Evolutionary conservation across 2,113 vertebrate genomes (phyloP), one percentile per base, ranked within the genome.

Genomic region (Neogale vison): DNA sequence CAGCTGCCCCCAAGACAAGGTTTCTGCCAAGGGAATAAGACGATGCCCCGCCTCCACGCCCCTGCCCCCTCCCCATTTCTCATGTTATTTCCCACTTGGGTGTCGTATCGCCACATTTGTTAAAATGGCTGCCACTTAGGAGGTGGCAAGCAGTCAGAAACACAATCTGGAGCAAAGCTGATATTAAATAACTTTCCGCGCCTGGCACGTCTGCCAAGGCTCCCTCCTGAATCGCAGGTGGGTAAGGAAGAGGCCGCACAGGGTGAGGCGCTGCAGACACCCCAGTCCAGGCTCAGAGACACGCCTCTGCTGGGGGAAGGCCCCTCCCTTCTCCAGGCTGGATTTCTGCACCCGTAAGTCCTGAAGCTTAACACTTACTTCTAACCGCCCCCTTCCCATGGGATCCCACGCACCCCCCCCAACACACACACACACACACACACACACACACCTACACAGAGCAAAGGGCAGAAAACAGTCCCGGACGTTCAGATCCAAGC

Each of bases 91-190:
- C 90, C 96, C 81, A 67, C 65, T 93, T 39, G 31, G 31, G 47
- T 50, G n/a, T 95, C 89, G 93, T 86, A 72, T 82, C 6, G 0
- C 67, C 61, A 59, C 45, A 61, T 95, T 93, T 97, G 90, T 95
- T 95, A 61, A 95, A 52, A 86, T 21, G 24, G 93, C 97, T 96
- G 93, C 96, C 90, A 93, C 94, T 42, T 9, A n/a, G 82, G 92
- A 85, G 42, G 87, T 89, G 96, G 88, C 93, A 96, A 76, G 93
- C 85, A 94, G 96, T 96, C 88, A 97, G 97, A 95, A 97, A 94
- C 77, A 42, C 93, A 95, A 94, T 96, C 97, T 96, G 96, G 97
- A 97, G 90, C 88, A 63, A 95, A 90, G 94, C 96, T 93, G 97
- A 95, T 63, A 90, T 84, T 92, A 79, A 97, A 72, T 90, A 82